Percentiles rank a stretch among this genome's conserved stretches.
Conservation (phyloP, 2,113 vertebrate genomes). For the Tychaedon coryphoeus region DNA sequence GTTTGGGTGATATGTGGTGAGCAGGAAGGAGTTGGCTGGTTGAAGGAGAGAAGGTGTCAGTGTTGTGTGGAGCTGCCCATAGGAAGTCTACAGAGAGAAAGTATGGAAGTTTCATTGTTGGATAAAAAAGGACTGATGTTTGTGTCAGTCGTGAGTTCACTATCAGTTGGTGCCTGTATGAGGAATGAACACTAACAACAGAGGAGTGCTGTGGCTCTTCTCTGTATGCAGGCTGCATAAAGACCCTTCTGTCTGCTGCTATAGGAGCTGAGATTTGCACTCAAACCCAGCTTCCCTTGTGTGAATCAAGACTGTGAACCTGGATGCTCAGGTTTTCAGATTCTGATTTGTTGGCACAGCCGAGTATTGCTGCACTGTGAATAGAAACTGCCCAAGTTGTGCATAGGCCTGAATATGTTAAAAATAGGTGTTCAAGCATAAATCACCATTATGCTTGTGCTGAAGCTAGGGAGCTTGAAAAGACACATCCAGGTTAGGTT, state of each 20-base stretch:
- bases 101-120: neutral
- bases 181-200: neutral
- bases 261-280: neutral
- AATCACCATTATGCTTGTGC: neutral
- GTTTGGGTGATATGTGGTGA: neutral
- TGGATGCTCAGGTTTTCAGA: no score
- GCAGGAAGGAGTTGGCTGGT: neutral
- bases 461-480: neutral
- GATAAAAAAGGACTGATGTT: neutral
- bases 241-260: neutral
- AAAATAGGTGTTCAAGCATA: neutral
- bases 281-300: neutral
- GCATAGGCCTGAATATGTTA: neutral
- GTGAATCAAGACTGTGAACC: neutral
- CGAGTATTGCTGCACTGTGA: rapidly evolving
- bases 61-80: neutral
- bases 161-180: no score
- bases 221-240: rapidly evolving
- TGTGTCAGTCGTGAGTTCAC: neutral
- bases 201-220: rapidly evolving
- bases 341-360: rapidly evolving
- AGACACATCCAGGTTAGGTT: neutral
- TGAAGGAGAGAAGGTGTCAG: no score
- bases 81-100: neutral
- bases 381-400: neutral